Base-by-base conservation (phyloP, 1,140 invertebrate genomes). In the Drosophila sp. region DNA sequence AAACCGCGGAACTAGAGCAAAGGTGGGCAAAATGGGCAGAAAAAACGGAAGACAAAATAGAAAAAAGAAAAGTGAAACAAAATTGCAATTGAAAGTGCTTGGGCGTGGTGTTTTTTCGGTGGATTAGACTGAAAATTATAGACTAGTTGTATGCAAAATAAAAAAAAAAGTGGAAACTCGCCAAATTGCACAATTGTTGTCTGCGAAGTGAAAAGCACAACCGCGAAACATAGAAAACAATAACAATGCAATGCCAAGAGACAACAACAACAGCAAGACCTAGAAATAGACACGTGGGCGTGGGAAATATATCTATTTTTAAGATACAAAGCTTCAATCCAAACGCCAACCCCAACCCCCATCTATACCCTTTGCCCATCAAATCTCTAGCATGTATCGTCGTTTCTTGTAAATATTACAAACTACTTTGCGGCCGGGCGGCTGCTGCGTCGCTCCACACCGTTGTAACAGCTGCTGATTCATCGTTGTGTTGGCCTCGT, bases 281-380 rank as follows among this genome's bases (percentile, higher is more conserved):
- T 87, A 86, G 83, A 87, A 87, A 87, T 87, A 87, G 83, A 89
- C 76, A 89, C 76, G 84, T 87, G 83, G 84, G 83, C 83, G 83
- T 87, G 83, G 84, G 83, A 85, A 77, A 76, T 82, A 44, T 71
- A 74, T 89, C 83, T 87, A 89, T 87, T 84, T 84, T 67, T 83
- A 77, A 68, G 68, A 65, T 71, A 69, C 66, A 56, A 56, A 32
- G 44, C 50, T 50, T 50, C 25, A 50, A 50, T 10, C 64, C 56
- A 38, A 32, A 30, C 62, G 23, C 54, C 10, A 25, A 56, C 55
- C 41, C 55, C 27, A 27, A 47, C 33, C 38, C 35, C 66, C 58
- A 30, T 71, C 60, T 60, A 38, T 35, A 25, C 30, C 38, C 55
- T 35, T 35, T 6, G 7, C 33, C 33, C 10, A 8, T 11, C 35